A percentile compares a stretch with the other conserved stretches of the same genome.
Evolutionary conservation across 2,888 invertebrate genomes (phyloP).

Genomic region (Andricus quercusramuli): DNA sequence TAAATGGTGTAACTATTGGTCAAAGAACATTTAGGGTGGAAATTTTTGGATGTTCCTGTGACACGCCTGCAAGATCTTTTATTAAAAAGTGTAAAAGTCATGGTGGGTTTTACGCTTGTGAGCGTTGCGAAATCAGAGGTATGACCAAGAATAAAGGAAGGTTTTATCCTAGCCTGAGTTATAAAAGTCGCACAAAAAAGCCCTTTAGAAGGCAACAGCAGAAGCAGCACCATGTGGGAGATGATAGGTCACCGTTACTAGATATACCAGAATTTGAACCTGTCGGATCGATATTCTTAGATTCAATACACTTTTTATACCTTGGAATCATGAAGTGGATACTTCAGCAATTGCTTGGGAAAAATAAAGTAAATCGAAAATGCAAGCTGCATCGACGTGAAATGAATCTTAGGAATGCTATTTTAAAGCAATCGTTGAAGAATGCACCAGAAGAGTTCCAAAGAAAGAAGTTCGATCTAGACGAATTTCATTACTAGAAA

Average conservation of each 20-base stretch:
- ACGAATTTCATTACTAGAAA: background rate
- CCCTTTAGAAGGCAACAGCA: background rate
- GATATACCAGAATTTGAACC: background rate
- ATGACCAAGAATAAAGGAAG: background rate
- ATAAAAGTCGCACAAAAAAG: background rate
- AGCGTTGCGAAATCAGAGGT: background rate
- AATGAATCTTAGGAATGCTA: background rate
- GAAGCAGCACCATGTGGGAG: background rate
- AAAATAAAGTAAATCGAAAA: background rate
- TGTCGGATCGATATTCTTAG: background rate
- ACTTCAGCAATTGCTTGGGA: background rate
- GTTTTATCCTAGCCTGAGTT: background rate
- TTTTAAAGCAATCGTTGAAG: background rate
- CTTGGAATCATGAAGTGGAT: background rate
- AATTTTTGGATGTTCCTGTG: no score
- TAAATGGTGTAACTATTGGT: slow-evolving; percentile 43
- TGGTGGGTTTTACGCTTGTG: background rate
- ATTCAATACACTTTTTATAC: background rate
- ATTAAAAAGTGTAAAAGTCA: no score
- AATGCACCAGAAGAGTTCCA: background rate
- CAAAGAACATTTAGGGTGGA: slow-evolving; percentile 42
- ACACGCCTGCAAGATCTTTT: no score
- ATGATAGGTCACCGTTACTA: background rate
- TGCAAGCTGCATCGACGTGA: background rate
- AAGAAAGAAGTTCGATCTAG: background rate